Evolutionary conservation across 2,888 invertebrate species (phyloP), one percentile per base, ranked within the genome.

Genomic region (Oxytorus armatus): DNA sequence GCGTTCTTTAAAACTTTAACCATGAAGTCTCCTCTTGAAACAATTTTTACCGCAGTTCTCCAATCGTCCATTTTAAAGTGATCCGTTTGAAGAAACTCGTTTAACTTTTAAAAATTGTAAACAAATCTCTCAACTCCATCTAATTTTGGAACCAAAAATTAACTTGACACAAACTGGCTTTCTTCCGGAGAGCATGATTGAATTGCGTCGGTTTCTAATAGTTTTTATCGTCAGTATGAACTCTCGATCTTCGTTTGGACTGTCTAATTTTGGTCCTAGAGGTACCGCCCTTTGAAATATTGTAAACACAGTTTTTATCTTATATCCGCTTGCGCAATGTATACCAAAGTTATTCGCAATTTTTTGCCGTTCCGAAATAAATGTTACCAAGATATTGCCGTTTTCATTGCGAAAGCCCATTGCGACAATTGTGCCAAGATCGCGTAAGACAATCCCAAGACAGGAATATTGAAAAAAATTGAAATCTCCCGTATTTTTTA

Each of bases 21-120:
- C 83, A 86, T 83, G 49, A 75, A 85, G 75, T 78, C 57, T 1
- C 59, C 55, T 3, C 57, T 72, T 0, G 59, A n/a, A 1, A 83
- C 55, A 44, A 84, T 47, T 11, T 77, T 84, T 1, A 47, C 33
- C 21, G 80, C 83, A 5, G 82, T 82, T 36, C 65, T 59, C 2
- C 65, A 29, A 57, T 84, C 81, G 55, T 84, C 79, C 69, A 85
- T 65, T 82, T 85, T 81, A 21, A 84, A 85, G 21, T 82, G 82
- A 0, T 47, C 39, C 1, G 80, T 77, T 7, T 73, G 39, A 3
- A 84, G 55, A 57, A 79, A 82, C 10, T 68, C 51, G 23, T 78
- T 81, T 0, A 82, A 10, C 0, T 29, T 16, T 49, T 82, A 78
- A 5, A 78, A 59, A 44, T 81, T 78, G 1, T 76, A 65, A 55